Conservation (phyloP, 2,888 invertebrate genomes). For the Aethes cnicana region DNA sequence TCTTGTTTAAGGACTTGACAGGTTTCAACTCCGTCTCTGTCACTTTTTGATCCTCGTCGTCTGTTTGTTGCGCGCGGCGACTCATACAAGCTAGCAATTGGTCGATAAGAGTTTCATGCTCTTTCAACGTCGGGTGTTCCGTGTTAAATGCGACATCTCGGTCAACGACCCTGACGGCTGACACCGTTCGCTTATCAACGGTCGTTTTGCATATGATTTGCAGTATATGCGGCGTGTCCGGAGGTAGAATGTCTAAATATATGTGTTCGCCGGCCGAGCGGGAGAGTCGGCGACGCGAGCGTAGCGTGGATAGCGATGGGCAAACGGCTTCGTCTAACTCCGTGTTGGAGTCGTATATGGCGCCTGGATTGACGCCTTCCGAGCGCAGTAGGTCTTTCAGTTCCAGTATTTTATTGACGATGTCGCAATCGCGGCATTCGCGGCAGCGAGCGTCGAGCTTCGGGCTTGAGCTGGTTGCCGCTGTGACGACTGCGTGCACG, state of each 20-base stretch:
- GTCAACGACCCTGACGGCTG: too few species aligned
- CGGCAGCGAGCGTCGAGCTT: not conserved
- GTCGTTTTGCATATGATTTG: too few species aligned
- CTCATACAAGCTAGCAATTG: not conserved
- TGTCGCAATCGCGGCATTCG: not conserved
- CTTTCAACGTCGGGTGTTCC: not conserved
- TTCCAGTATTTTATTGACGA: not conserved
- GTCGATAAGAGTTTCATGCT: not conserved
- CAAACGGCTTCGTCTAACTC: slow-evolving; percentile 3
- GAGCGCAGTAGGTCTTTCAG: not conserved
- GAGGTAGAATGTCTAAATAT: not conserved
- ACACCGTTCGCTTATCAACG: too few species aligned
- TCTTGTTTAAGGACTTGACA: too few species aligned
- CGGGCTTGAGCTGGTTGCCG: not conserved
- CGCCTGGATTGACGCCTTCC: not conserved
- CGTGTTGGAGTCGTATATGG: slow-evolving; percentile 30
- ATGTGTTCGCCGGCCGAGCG: not conserved
- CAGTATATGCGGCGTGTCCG: not conserved
- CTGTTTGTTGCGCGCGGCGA: not conserved
- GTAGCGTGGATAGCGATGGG: not conserved
- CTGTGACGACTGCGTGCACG: not conserved
- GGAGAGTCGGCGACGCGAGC: not conserved
- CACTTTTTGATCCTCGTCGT: too few species aligned
- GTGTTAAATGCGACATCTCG: not conserved
- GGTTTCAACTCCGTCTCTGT: too few species aligned